These are phyloP conservation scores for Rhinogobius similis DNA, from an alignment of 2,113 vertebrate genomes.

Conservation along the genomic window DNA sequence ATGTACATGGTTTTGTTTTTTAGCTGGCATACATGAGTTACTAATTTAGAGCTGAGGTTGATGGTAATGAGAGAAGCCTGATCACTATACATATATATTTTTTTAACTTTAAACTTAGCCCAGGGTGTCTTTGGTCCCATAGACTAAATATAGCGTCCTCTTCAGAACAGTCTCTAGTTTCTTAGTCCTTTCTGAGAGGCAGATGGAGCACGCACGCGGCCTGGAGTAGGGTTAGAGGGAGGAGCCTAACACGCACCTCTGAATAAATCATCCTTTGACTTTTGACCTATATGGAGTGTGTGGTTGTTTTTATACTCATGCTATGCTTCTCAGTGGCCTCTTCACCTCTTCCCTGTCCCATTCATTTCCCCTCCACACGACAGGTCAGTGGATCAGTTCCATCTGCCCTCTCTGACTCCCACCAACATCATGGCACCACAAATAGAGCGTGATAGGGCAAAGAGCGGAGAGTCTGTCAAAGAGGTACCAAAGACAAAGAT, in stretches of 20 bases:
- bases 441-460: constrained; percentile 66
- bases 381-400: constrained; percentile 75
- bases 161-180: constrained; percentile 74
- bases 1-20: not conserved
- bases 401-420: constrained; percentile 68
- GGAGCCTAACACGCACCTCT: constrained; percentile 49
- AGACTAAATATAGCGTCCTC: constrained; percentile 71
- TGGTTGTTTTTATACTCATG: constrained; percentile 63
- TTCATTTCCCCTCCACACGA: constrained; percentile 70
- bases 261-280: constrained; percentile 66
- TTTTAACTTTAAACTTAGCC: constrained; percentile 78
- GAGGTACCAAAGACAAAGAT: not conserved
- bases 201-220: constrained; percentile 63
- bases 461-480: constrained; percentile 30
- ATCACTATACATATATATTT: constrained; percentile 74
- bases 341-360: constrained; percentile 54
- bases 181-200: constrained; percentile 72
- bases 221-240: constrained; percentile 11
- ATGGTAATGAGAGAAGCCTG: constrained; percentile 38
- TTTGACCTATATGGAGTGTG: constrained; percentile 64
- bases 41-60: constrained; percentile 6
- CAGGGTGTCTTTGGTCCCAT: constrained; percentile 46
- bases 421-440: constrained; percentile 72
- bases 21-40: not conserved
- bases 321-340: constrained; percentile 28